Percentiles rank a stretch among this genome's conserved stretches.
Conservation (phyloP, 2,888 invertebrate genomes). For the Scelioninae gen. 1 region DNA sequence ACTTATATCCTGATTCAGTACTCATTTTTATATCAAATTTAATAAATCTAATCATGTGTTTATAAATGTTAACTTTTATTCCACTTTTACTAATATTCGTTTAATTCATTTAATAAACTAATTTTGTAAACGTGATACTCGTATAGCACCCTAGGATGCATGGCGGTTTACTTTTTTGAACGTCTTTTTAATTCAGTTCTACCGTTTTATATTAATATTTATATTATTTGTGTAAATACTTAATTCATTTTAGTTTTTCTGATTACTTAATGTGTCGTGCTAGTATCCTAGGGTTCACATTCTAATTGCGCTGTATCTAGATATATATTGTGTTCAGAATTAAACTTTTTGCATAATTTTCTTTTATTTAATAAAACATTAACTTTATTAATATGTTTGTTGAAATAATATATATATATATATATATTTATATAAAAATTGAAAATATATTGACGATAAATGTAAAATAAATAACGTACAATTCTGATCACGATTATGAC, state of each 20-base stretch:
- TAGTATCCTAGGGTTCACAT: conserved; percentile 66
- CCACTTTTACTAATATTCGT: too few species aligned
- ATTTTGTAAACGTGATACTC: conserved; percentile 44
- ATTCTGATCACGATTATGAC: conserved; percentile 65
- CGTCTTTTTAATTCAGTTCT: too few species aligned
- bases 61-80: too few species aligned
- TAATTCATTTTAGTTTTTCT: not conserved
- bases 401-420: conserved; percentile 10
- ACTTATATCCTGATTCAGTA: not conserved
- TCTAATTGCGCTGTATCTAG: conserved; percentile 35
- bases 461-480: not conserved
- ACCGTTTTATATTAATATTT: not conserved
- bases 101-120: not conserved
- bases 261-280: not conserved
- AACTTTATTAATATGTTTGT: conserved; percentile 15
- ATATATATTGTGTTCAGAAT: conserved; percentile 64
- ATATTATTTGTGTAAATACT: not conserved
- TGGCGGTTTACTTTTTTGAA: too few species aligned
- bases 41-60: too few species aligned
- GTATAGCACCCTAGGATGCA: conserved; percentile 63
- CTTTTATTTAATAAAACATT: conserved; percentile 10
- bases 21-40: too few species aligned
- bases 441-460: not conserved
- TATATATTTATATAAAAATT: not conserved
- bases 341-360: conserved; percentile 9